These are phyloP conservation scores for Otis tarda DNA, from an alignment of 2,113 vertebrate genomes.

Conservation along the genomic window DNA sequence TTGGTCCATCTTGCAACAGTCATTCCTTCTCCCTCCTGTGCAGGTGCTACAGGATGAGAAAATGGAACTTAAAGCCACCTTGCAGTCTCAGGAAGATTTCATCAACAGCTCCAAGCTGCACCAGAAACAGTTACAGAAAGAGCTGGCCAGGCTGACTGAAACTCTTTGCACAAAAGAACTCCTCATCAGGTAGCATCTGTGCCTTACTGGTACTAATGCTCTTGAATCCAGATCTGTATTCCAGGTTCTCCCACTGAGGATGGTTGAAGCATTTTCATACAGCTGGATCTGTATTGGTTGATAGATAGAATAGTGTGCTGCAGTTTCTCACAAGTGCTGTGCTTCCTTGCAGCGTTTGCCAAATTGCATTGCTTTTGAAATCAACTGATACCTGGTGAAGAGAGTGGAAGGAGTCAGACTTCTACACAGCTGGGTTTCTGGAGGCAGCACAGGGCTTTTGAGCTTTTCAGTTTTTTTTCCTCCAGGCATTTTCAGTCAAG, in stretches of 20 bases:
- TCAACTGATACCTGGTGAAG: background rate
- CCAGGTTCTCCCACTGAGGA: background rate
- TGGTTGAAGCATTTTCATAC: background rate
- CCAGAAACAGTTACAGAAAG: conserved; percentile 76
- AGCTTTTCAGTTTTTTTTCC: background rate
- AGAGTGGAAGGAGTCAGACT: background rate
- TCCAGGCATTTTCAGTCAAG: background rate
- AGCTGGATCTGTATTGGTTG: background rate
- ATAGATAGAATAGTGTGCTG: background rate
- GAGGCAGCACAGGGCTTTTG: background rate
- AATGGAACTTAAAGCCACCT: conserved; percentile 75
- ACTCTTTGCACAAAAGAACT: conserved; percentile 75
- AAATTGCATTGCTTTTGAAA: background rate
- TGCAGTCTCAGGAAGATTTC: conserved; percentile 80
- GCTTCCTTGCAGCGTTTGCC: background rate
- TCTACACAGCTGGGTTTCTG: background rate
- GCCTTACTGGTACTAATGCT: background rate
- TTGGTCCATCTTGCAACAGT: background rate
- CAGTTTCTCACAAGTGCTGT: background rate
- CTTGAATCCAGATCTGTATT: background rate
- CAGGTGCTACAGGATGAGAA: conserved; percentile 83
- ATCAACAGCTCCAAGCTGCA: conserved; percentile 72
- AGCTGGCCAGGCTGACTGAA: conserved; percentile 74
- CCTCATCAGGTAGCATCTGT: conserved; percentile 75
- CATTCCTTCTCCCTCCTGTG: background rate